Evolutionary conservation across 92 coral and sea anemone species (phyloP), one percentile per base, ranked within the genome.

Genomic region (Paragorgia papillata): DNA sequence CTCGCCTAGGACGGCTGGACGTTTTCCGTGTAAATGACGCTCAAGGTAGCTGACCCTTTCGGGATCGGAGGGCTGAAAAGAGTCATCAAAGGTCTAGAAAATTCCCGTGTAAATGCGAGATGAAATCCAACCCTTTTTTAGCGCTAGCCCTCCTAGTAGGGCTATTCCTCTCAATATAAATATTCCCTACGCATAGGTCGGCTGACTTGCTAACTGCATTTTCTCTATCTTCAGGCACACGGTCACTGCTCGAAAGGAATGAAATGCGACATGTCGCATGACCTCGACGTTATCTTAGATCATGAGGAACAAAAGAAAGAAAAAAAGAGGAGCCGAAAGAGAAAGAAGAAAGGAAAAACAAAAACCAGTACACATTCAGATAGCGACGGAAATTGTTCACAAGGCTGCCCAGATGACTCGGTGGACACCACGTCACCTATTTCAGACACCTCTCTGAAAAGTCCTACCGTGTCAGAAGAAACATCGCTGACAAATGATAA

Each of bases 231-330:
- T 0, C 60, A 95, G 99, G 90, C 97, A 32, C 91, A 91, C 80
- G 99, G 98, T 39, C 88, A 84, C 77, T 95, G 99, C 60, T 91
- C 79, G 22, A 86, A 77, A 53, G 96, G 96, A 39, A 85, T 64
- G 62, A 78, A 85, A 8, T 95, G 99, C 22, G 86, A 79, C 10
- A 77, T 84, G 67, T 95, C 99, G 13, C 99, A 95, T 77, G 89
- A 95, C 73, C 82, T 95, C 39, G 91, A 95, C 76, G 71, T 86
- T 32, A 88, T 95, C 49, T 84, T 95, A 69, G 92, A 95, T 76
- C 80, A 80, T 24, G 88, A 91, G 35, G 76, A 85, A 81, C 83
- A 81, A 73, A 54, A 56, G 37, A 71, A 46, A 29, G 86, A 68
- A 68, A 66, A 75, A 22, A 89, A 86, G 70, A 77, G 74, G 74